Percentiles rank a stretch among this genome's conserved stretches.
Conservation (phyloP, 2,113 vertebrate genomes). For the Odontophorus gujanensis region DNA sequence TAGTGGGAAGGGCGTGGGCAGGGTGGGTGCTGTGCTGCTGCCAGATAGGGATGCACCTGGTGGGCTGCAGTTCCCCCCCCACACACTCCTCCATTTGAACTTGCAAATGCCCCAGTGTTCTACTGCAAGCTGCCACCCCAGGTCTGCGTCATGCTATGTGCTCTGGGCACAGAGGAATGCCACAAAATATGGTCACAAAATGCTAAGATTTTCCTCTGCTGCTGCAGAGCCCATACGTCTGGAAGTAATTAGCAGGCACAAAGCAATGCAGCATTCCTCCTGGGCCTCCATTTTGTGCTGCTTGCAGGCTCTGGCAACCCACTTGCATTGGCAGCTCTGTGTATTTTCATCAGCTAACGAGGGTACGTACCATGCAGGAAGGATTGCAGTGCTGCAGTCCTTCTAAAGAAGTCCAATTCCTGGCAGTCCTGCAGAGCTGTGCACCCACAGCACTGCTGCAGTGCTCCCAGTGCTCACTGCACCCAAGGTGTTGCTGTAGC, state of each 20-base stretch:
- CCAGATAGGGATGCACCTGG: background rate
- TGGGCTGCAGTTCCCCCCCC: background rate
- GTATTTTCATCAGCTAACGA: fast-evolving
- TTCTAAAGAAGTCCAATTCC: background rate
- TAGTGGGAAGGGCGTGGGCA: background rate
- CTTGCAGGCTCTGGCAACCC: background rate
- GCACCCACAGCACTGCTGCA: background rate
- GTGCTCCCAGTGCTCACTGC: background rate
- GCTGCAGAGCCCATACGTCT: background rate
- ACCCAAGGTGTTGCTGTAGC: background rate
- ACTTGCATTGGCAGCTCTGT: fast-evolving
- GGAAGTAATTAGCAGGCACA: background rate
- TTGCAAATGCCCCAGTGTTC: background rate
- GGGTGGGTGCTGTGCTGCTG: background rate
- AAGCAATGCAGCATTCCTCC: background rate
- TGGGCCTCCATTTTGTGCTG: background rate
- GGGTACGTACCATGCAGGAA: fast-evolving
- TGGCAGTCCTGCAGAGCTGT: background rate
- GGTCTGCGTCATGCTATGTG: background rate
- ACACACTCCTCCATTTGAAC: background rate
- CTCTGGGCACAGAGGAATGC: background rate
- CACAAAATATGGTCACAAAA: background rate
- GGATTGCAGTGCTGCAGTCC: background rate
- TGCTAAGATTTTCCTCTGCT: fast-evolving
- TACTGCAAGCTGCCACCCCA: background rate